These are phyloP conservation scores for Geophilus truncorum DNA, from an alignment of 2,888 invertebrate species.

Conservation along the genomic window DNA sequence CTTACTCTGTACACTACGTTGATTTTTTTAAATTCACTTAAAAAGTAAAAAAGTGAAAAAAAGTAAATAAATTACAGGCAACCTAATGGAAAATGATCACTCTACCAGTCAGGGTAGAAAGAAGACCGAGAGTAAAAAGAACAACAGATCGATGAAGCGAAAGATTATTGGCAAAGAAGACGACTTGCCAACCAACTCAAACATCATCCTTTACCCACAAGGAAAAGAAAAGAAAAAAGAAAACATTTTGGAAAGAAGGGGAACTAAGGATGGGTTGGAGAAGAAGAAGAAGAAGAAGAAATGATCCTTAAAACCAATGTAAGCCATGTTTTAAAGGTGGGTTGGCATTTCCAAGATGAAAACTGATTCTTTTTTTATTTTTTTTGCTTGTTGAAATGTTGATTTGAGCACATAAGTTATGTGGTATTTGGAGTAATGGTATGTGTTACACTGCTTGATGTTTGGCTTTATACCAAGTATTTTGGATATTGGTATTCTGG, in stretches of 20 bases:
- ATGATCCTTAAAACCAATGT: background rate
- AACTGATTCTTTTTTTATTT: no score
- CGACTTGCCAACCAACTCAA: constrained; percentile 1
- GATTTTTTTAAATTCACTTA: background rate
- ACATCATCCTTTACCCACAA: constrained; percentile 5
- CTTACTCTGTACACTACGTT: background rate
- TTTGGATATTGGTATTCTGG: background rate
- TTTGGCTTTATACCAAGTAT: background rate
- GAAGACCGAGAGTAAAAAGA: background rate
- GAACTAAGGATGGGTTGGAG: no score
- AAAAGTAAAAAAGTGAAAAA: background rate
- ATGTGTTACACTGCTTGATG: background rate
- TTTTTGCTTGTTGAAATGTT: no score
- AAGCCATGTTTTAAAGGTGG: background rate
- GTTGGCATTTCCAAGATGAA: background rate
- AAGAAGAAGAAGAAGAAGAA: background rate
- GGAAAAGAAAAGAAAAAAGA: background rate
- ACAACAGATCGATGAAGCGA: constrained; percentile 16
- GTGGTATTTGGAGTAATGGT: no score
- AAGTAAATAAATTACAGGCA: background rate
- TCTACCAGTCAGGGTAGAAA: background rate
- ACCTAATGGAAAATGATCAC: constrained; percentile 13
- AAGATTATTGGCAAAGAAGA: constrained; percentile 4
- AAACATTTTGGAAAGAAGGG: no score
- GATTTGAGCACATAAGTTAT: no score